Evolutionary conservation across 37 sponge, comb jelly and placozoan species (phyloP), one percentile per base, ranked within the genome.

Genomic region (Cliona cf. orientalis): DNA sequence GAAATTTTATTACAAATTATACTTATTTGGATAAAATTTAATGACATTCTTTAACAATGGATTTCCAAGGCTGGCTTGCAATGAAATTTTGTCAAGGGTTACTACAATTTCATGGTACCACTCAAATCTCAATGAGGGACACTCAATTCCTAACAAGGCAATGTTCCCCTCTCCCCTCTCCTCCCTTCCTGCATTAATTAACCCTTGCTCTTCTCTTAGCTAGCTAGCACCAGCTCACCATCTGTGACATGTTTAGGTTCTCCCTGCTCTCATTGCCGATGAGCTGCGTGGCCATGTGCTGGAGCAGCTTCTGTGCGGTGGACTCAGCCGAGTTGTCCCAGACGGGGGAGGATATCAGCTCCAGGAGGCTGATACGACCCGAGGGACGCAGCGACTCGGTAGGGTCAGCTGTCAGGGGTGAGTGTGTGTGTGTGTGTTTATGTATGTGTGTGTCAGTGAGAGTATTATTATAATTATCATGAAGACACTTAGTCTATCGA

Each of bases 291-390:
- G 80, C 73, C 57, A 86, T 39, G 57, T 78, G 59, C n/a, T 64
- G 80, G 0, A 86, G 61, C 5, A 86, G 74, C 44, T 37, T 49
- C 61, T 79, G 87, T 11, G 80, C 73, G 32, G 74, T 72, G 19
- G 70, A 71, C 43, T 86, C 87, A 19, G 87, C 87, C 49, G 80
- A 73, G 68, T 78, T 56, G 53, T 56, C 71, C 32, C 44, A 33
- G 1, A 46, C 7, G 1, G 6, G 40, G 33, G 72, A 62, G 23
- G 72, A 3, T 57, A 86, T 79, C 29, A 86, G 74, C 4, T 53
- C 64, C 28, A 86, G 57, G 0, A 86, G 42, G 73, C 87, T 86
- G 3, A 79, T 64, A 25, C 42, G 49, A n/a, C n/a, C n/a, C n/a
- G n/a, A n/a, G n/a, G n/a, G n/a, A n/a, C n/a, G n/a, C n/a, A n/a